These are phyloP conservation scores for Malurus melanocephalus DNA, from an alignment of 2,113 vertebrate genomes.

Conservation along the genomic window DNA sequence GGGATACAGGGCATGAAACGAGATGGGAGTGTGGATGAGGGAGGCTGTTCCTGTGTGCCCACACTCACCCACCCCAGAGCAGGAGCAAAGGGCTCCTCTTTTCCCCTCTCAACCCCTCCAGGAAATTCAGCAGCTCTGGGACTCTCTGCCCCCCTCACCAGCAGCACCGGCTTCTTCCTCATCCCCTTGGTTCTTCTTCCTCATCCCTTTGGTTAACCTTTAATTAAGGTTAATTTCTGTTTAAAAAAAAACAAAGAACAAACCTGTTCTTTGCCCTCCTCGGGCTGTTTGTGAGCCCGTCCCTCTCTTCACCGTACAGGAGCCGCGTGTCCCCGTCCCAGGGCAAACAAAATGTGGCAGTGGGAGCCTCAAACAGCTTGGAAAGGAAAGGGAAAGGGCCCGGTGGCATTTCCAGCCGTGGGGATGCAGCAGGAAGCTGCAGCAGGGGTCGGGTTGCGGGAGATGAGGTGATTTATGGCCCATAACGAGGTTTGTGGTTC, in stretches of 20 bases:
- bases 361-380: neutral
- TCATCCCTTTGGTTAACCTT: neutral
- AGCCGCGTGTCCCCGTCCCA: rapidly evolving
- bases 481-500: neutral
- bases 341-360: neutral
- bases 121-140: neutral
- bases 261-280: neutral
- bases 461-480: neutral
- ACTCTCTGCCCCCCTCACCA: rapidly evolving
- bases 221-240: neutral
- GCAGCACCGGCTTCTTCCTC: neutral
- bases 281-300: rapidly evolving
- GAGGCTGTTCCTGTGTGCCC: neutral
- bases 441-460: neutral
- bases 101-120: neutral
- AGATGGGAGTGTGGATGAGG: neutral
- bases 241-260: too few relatives aligned
- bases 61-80: rapidly evolving
- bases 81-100: neutral
- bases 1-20: neutral
- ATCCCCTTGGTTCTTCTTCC: neutral
- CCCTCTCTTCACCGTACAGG: neutral
- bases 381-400: neutral
- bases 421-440: neutral
- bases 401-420: neutral